Base-by-base conservation (phyloP, 2,797 vertebrate species). In the Podargus strigoides region DNA sequence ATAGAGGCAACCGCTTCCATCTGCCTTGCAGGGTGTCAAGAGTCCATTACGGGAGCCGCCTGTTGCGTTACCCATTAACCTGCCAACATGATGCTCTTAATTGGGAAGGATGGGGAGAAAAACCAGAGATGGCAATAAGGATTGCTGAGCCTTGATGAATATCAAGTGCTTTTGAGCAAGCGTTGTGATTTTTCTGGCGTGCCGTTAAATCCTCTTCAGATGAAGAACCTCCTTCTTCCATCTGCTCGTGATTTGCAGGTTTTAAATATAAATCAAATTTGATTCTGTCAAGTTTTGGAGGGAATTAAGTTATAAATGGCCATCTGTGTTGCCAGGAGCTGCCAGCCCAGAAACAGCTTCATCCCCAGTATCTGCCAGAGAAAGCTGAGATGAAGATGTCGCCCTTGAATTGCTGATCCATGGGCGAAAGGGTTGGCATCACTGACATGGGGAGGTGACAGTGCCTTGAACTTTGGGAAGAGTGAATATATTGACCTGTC, bases 401-500 rank as follows among this genome's bases (percentile, higher is more conserved):
- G 82, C 70, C 24, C 53, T 10, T 9, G 42, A 67, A 23, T 22
- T 49, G 55, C 7, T 1, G 6, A 39, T 59, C 50, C 18, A 15
- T 24, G 10, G 21, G 34, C 34, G 20, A 44, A 52, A 7, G 18
- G 4, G 6, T 8, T 34, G 56, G 22, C 17, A 6, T 22, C 1
- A 4, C 9, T 39, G 53, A 15, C 1, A 2, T 9, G 60, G 22
- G 42, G 42, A 69, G 42, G 23, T 17, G 68, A 46, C 42, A 9
- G 36, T 9, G 12, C 37, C 4, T 34, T 56, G 56, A 73, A 42
- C 24, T 58, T 63, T 6, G 30, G 55, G 56, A 70, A 46, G 18
- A 58, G 21, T 2, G 7, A 30, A 14, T 0, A 0, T 47, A 7
- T 5, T 19, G 67, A 21, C 15, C 16, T 13, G 20, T n/a, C 56